Base-by-base conservation (phyloP, 2,888 invertebrate species). In the Dichetophora obliterata region DNA sequence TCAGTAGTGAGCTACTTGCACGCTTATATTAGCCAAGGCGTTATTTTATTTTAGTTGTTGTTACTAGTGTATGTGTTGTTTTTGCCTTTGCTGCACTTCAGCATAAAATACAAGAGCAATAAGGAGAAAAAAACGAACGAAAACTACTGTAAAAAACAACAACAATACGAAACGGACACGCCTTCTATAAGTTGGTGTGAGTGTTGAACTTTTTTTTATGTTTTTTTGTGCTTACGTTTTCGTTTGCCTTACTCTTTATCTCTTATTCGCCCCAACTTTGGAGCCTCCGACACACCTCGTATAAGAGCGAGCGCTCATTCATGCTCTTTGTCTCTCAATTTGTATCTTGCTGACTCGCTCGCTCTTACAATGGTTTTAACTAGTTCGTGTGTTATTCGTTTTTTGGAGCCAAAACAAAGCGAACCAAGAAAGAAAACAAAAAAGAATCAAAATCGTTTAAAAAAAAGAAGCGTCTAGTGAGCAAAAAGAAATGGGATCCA, bases 281-380 rank as follows among this genome's bases (percentile, higher is more conserved):
- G 71, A 34, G 59, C 71, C 71, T 57, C 54, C 57, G 71, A n/a
- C 71, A 71, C 71, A 22, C 57, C 71, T 31, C 22, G 27, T 48
- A 50, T 43, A 57, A 68, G 68, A 68, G 68, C 50, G 68, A 68
- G 50, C 8, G 48, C 22, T 48, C 50, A 43, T 43, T 43, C 3
- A 43, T 43, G 11, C 43, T 19, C 57, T 43, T 37, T 4, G 14
- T 22, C 43, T 31, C 27, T n/a, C 19, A 16, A 19, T 48, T 37
- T 8, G 27, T 69, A 6, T 52, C 69, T 48, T 9, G 52, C 31
- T n/a, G n/a, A 37, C 70, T 27, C 34, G 22, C 43, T 34, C 4
- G 22, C 59, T 59, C 71, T 24, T 2, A 37, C 34, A 1, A 24
- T 71, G 57, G 24, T 43, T 59, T 19, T 19, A 27, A 43, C 43